phyloP scores from a whole-genome alignment of 2,888 invertebrate genomes.

The Dasypolia templi region DNA sequence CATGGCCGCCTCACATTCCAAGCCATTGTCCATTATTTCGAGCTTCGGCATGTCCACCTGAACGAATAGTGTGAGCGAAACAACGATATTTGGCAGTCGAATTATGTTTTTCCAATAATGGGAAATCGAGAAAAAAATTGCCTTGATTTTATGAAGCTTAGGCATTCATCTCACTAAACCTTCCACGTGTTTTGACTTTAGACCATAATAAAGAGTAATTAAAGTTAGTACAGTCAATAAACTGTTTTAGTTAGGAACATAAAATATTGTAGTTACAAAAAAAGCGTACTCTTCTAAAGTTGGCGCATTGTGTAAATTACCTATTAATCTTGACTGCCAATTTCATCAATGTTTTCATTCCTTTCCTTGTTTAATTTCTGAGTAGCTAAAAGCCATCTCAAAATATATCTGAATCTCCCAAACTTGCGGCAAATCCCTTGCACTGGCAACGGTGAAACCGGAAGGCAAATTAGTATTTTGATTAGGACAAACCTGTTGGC shows the following conservation, averaged over 20 bases:
- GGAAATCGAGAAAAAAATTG: slow-evolving; percentile 24
- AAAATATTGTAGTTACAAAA: slow-evolving; percentile 7
- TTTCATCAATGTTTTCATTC: slow-evolving; percentile 5
- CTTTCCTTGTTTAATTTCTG: slow-evolving; percentile 13
- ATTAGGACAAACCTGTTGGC: slow-evolving; percentile 63
- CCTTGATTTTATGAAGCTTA: slow-evolving; percentile 5
- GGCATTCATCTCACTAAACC: slow-evolving; percentile 20
- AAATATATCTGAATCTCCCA: slow-evolving; percentile 16
- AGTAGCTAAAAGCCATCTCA: not conserved
- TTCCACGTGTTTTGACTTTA: slow-evolving; percentile 23
- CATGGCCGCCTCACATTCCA: slow-evolving; percentile 37
- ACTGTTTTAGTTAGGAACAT: slow-evolving; percentile 14
- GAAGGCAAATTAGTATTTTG: slow-evolving; percentile 59
- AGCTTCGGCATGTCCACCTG: slow-evolving; percentile 42
- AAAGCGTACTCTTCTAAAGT: slow-evolving; percentile 13
- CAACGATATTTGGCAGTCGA: slow-evolving; percentile 11
- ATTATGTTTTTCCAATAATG: slow-evolving; percentile 34
- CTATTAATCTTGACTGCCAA: slow-evolving; percentile 23
- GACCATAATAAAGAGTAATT: slow-evolving; percentile 14
- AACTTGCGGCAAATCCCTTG: slow-evolving; percentile 37
- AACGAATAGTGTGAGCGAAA: slow-evolving; percentile 33
- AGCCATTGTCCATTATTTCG: slow-evolving; percentile 40
- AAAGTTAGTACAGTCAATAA: not conserved
- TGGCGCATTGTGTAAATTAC: slow-evolving; percentile 13
- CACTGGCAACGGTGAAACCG: slow-evolving; percentile 45